phyloP scores from a whole-genome alignment of 2,797 vertebrate genomes.

The Protonibea diacanthus region DNA sequence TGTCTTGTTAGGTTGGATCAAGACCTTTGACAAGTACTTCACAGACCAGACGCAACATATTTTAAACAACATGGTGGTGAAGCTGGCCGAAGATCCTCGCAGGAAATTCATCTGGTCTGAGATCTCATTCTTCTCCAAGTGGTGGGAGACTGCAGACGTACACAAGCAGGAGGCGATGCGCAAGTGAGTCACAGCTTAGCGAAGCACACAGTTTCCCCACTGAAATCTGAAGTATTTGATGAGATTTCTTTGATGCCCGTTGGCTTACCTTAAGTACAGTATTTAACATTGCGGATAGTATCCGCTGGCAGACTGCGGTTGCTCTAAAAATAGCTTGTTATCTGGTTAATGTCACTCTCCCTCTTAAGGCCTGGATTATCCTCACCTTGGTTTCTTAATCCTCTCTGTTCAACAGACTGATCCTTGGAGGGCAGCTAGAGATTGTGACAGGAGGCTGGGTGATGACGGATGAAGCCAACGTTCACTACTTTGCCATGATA shows the following conservation, averaged over 20 bases:
- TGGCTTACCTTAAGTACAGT: slow-evolving; percentile 12
- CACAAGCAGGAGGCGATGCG: slow-evolving; percentile 92
- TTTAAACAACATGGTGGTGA: slow-evolving; percentile 97
- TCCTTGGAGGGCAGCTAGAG: slow-evolving; percentile 92
- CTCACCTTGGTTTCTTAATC: slow-evolving; percentile 72
- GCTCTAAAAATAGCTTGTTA: slow-evolving; percentile 70
- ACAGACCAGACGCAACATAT: slow-evolving; percentile 98
- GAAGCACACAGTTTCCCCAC: not conserved
- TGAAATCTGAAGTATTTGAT: slow-evolving; percentile 12
- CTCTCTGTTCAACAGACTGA: slow-evolving; percentile 80
- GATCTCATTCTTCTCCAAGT: slow-evolving; percentile 96
- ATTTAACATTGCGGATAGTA: slow-evolving; percentile 15
- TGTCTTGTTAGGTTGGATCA: slow-evolving; percentile 92
- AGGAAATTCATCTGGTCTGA: slow-evolving; percentile 99
- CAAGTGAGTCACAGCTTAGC: slow-evolving; percentile 85
- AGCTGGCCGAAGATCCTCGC: slow-evolving; percentile 94
- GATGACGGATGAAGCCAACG: slow-evolving; percentile 97
- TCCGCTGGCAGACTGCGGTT: slow-evolving; percentile 14
- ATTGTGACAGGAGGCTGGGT: slow-evolving; percentile 99
- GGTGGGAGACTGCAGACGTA: slow-evolving; percentile 94
- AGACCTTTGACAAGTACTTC: slow-evolving; percentile 99
- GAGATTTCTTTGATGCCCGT: slow-evolving; percentile 13
- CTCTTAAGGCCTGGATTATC: slow-evolving; percentile 66
- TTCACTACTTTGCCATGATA: slow-evolving; percentile 97
- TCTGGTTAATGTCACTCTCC: slow-evolving; percentile 55